phyloP scores from a whole-genome alignment of 2,113 vertebrate genomes.

The Ictalurus punctatus region DNA sequence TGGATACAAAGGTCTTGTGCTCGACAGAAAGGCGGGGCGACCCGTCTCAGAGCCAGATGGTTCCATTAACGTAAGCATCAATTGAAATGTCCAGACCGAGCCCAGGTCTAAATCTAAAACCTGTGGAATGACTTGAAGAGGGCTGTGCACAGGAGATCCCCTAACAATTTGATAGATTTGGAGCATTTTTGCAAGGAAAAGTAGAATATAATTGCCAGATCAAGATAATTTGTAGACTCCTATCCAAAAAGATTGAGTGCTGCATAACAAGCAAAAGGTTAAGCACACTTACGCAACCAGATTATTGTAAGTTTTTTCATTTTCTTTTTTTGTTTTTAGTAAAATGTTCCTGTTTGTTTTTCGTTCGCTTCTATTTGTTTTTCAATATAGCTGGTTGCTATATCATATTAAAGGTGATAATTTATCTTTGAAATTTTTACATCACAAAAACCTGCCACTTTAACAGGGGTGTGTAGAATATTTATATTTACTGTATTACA shows the following conservation, averaged over 20 bases:
- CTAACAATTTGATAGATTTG: background rate
- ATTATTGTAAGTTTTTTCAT: background rate
- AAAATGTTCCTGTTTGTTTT: background rate
- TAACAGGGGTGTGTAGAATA: background rate
- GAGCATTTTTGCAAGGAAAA: background rate
- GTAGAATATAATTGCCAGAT: background rate
- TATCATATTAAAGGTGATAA: background rate
- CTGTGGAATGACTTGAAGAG: background rate
- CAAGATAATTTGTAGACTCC: background rate
- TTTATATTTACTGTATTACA: background rate
- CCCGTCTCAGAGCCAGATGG: slow-evolving; percentile 72
- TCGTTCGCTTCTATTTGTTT: background rate
- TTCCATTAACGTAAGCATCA: slow-evolving; percentile 76
- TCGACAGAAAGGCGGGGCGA: slow-evolving; percentile 43
- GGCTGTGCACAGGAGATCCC: background rate
- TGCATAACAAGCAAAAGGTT: background rate
- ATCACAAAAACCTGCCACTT: background rate
- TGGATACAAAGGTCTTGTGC: slow-evolving; percentile 55
- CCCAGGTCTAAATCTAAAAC: background rate
- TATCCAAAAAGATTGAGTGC: background rate
- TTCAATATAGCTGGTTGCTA: background rate
- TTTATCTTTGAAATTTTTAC: background rate
- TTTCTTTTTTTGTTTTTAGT: background rate
- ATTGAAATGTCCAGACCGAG: slow-evolving; percentile 64
- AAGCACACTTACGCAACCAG: background rate